Evolutionary conservation across 2,113 vertebrate species (phyloP).

Genomic region (Daubentonia madagascariensis): DNA sequence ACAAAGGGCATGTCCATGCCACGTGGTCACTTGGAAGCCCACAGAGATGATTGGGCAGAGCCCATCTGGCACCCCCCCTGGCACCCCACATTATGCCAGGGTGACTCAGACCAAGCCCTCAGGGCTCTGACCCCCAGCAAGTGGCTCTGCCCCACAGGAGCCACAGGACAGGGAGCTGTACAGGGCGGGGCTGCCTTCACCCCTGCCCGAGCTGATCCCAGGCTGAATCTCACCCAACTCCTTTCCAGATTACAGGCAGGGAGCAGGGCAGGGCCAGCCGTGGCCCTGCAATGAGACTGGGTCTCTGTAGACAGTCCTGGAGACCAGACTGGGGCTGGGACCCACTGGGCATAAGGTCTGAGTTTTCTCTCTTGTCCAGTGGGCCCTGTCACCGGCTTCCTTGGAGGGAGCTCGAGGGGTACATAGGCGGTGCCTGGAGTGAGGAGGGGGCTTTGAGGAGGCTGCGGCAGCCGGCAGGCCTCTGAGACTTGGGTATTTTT

Average conservation of each 20-base stretch:
- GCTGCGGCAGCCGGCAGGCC: not conserved
- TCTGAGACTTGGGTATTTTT: slow-evolving; percentile 39
- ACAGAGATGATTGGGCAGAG: not conserved
- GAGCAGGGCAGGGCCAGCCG: not conserved
- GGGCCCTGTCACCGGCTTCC: not conserved
- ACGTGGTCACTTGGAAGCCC: not conserved
- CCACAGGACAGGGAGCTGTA: not conserved
- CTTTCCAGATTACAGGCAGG: not conserved
- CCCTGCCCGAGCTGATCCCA: not conserved
- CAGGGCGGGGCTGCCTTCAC: not conserved
- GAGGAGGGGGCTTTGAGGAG: not conserved
- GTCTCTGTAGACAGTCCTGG: not conserved
- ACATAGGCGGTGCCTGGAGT: not conserved
- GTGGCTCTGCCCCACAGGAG: not conserved
- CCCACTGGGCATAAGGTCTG: not conserved
- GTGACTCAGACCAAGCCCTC: not conserved
- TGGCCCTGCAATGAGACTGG: not conserved
- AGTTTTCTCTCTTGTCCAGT: not conserved
- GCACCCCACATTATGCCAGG: not conserved
- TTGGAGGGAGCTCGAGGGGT: not conserved
- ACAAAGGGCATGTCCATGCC: not conserved
- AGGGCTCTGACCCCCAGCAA: not conserved
- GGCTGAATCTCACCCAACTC: not conserved
- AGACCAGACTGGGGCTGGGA: not conserved
- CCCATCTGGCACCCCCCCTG: not conserved